phyloP scores from a whole-genome alignment of 1,140 invertebrate genomes.

The Heliconius nattereri region DNA sequence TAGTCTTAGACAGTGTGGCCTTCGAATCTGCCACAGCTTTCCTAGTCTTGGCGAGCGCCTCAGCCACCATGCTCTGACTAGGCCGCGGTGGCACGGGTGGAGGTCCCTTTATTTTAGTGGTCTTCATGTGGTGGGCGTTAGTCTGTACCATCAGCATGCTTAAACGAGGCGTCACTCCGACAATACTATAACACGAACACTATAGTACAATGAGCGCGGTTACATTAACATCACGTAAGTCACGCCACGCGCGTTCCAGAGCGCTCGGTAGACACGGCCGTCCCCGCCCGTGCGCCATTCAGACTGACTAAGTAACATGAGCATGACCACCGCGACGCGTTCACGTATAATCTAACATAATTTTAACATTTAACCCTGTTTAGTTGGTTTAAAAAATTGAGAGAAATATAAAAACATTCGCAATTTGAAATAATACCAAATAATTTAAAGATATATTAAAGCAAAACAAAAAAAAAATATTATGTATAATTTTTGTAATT shows the following conservation, averaged over 20 bases:
- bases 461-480: too few relatives aligned
- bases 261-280: slow-evolving; percentile 47
- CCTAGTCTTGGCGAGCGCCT: slow-evolving; percentile 84
- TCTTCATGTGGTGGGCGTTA: slow-evolving; percentile 75
- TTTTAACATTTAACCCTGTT: too few relatives aligned
- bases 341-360: neutral
- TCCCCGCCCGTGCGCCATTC: slow-evolving; percentile 54
- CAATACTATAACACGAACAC: slow-evolving; percentile 74
- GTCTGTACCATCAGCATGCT: slow-evolving; percentile 78
- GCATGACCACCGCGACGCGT: slow-evolving; percentile 37
- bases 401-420: too few relatives aligned
- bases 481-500: too few relatives aligned
- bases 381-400: too few relatives aligned
- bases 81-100: slow-evolving; percentile 88
- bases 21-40: slow-evolving; percentile 81
- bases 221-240: slow-evolving; percentile 60
- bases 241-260: slow-evolving; percentile 59
- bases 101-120: slow-evolving; percentile 80
- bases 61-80: slow-evolving; percentile 85
- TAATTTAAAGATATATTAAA: too few relatives aligned
- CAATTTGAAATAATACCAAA: neutral
- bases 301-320: slow-evolving; percentile 48
- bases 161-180: slow-evolving; percentile 67
- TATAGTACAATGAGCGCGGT: slow-evolving; percentile 77
- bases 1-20: slow-evolving; percentile 73